These are phyloP conservation scores for Neotoxoptera formosana DNA, from an alignment of 1,140 invertebrate species.

Conservation along the genomic window DNA sequence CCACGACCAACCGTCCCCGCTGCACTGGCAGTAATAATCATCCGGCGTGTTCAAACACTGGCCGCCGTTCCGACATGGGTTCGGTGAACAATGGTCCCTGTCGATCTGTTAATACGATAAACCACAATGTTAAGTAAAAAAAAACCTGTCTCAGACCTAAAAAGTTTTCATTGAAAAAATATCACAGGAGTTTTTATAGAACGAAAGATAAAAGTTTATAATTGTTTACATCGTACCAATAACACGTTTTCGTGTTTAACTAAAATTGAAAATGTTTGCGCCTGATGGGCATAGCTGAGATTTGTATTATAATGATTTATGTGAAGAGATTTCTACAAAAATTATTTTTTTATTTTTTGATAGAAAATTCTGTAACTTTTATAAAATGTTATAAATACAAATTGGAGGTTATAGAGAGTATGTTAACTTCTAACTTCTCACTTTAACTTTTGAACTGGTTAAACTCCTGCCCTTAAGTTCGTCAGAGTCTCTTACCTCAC, in stretches of 20 bases:
- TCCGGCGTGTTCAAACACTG: conserved; percentile 84
- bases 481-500: conserved; percentile 70
- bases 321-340: too few relatives aligned
- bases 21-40: conserved; percentile 91
- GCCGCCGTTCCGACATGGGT: conserved; percentile 81
- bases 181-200: neutral
- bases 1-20: conserved; percentile 70
- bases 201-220: neutral
- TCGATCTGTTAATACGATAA: conserved; percentile 71
- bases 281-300: too few relatives aligned
- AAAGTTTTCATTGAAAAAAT: neutral
- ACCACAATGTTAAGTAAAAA: neutral
- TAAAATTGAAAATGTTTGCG: too few relatives aligned
- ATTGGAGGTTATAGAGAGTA: too few relatives aligned
- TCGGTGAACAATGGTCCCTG: conserved; percentile 81
- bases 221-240: neutral
- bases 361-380: neutral
- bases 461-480: neutral
- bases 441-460: neutral
- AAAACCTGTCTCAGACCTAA: neutral
- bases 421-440: neutral
- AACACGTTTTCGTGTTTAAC: too few relatives aligned
- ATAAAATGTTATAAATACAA: neutral
- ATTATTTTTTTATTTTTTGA: too few relatives aligned
- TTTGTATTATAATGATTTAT: too few relatives aligned